These are phyloP conservation scores for Polydrusus tereticollis DNA, from an alignment of 2,888 invertebrate species.

Conservation along the genomic window DNA sequence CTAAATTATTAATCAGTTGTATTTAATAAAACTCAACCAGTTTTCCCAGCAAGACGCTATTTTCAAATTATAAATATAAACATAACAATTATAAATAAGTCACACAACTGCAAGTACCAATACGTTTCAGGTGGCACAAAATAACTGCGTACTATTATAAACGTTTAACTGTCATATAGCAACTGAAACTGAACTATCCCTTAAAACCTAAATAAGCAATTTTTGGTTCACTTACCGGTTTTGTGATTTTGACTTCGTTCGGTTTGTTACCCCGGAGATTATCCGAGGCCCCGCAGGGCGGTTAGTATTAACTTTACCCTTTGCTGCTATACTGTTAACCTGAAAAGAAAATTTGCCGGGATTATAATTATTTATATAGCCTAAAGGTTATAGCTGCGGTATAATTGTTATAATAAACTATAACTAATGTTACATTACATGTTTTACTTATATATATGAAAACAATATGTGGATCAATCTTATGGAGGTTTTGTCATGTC, in stretches of 20 bases:
- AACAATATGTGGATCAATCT: too few species aligned
- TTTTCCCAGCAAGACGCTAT: too few species aligned
- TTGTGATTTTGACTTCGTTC: constrained; percentile 33
- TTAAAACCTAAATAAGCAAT: not conserved
- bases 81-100: too few species aligned
- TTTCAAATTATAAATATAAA: too few species aligned
- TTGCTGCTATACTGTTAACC: constrained; percentile 39
- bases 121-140: too few species aligned
- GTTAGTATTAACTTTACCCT: constrained; percentile 44
- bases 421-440: not conserved
- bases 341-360: constrained; percentile 41
- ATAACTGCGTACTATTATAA: too few species aligned
- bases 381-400: constrained; percentile 18
- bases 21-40: too few species aligned
- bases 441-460: too few species aligned
- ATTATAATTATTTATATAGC: constrained; percentile 41
- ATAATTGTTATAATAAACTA: not conserved
- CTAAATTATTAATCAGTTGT: too few species aligned
- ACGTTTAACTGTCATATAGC: too few species aligned
- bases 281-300: constrained; percentile 53
- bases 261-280: constrained; percentile 36
- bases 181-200: not conserved
- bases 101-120: too few species aligned
- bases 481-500: too few species aligned
- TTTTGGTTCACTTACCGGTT: constrained; percentile 41